Base-by-base conservation (phyloP, 2,113 vertebrate species). In the Onychorhynchus coronatus region DNA sequence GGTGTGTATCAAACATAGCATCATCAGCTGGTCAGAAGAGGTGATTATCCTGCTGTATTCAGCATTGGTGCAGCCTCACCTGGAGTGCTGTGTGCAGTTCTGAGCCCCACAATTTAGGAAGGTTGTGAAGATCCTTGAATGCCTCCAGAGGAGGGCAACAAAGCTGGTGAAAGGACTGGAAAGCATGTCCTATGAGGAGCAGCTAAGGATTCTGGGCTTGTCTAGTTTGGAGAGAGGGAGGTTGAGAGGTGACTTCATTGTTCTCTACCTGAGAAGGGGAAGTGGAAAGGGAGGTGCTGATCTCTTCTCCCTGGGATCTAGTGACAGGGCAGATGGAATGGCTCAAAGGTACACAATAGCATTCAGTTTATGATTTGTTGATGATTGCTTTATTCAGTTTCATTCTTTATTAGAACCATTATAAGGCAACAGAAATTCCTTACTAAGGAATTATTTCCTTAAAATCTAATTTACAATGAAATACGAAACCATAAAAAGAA, bases 31-130 rank as follows among this genome's bases (percentile, higher is more conserved):
- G 6, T 33, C 19, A 30, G 27, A 50, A 63, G 5, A 23, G 5
- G 10, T 11, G 31, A 56, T 44, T 52, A 4, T 81, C 4, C 24
- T 0, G 0, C 22, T 42, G 22, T 42, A 9, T 53, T 83, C 23
- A 8, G 12, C 1, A 0, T 24, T 50, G 35, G 7, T 76, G 37
- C 0, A 0, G 9, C 12, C 42, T 89, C 53, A 30, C 59, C 33
- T 27, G 1, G 12, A 50, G 20, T 11, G 7, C 17, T 31, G 10
- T 37, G 20, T 15, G 52, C 12, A n/a, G 16, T 80, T 84, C 30
- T 80, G 47, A 27, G 12, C 19, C 16, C 5, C 17, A 18, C 17
- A 16, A 4, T 35, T 62, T 27, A 21, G 37, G n/a, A n/a, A 47
- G 44, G 21, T 4, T 21, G 9, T 18, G 6, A 56, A 72, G 21